These are phyloP conservation scores for Cyaniris semiargus DNA, from an alignment of 2,888 invertebrate genomes.

Conservation along the genomic window DNA sequence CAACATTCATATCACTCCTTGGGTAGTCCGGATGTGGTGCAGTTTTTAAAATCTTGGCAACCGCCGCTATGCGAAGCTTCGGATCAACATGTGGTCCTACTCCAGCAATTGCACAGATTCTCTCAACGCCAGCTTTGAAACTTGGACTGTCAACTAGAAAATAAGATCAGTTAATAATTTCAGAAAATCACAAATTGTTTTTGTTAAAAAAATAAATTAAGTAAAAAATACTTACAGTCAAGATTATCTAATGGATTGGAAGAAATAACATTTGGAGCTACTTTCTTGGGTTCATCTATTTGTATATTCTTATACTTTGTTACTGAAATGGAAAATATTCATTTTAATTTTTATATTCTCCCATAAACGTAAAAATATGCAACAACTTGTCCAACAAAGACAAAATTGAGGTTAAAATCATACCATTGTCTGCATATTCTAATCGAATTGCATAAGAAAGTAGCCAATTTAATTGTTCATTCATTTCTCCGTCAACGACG, in stretches of 20 bases:
- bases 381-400: not conserved
- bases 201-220: not conserved
- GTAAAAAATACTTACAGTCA: constrained; percentile 85
- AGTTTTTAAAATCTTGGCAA: constrained; percentile 90
- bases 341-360: not conserved
- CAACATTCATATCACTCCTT: constrained; percentile 55
- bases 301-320: constrained; percentile 86
- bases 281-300: constrained; percentile 81
- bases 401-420: constrained; percentile 4
- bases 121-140: constrained; percentile 90
- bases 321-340: constrained; percentile 68
- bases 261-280: constrained; percentile 86
- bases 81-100: constrained; percentile 72
- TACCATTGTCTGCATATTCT: constrained; percentile 91
- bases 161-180: constrained; percentile 24
- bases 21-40: constrained; percentile 86
- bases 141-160: constrained; percentile 88
- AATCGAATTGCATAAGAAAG: constrained; percentile 90
- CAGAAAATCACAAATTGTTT: too few relatives aligned
- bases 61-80: constrained; percentile 71
- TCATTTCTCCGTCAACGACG: constrained; percentile 71
- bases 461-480: constrained; percentile 92
- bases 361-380: not conserved
- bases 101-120: constrained; percentile 84
- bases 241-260: constrained; percentile 92